Conservation (phyloP, 2,113 vertebrate genomes). For the Eretmochelys imbricata region DNA sequence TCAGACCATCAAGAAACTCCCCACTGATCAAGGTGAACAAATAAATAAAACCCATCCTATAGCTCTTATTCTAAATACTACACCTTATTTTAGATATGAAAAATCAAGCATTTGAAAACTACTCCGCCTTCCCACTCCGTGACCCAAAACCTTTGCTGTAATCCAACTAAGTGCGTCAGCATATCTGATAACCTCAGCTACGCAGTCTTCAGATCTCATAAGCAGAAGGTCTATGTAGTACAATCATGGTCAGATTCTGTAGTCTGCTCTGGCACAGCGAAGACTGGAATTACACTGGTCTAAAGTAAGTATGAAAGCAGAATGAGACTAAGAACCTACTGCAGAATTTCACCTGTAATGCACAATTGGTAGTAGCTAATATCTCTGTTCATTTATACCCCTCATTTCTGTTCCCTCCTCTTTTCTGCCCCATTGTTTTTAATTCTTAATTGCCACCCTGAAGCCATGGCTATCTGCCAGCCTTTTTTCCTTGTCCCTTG, state of each 20-base stretch:
- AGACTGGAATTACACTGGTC: not conserved
- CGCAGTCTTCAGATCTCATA: not conserved
- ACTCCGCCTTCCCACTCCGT: not conserved
- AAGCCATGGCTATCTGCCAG: not conserved
- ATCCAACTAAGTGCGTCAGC: not conserved
- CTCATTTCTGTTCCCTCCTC: not conserved
- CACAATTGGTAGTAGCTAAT: not conserved
- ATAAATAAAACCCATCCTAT: not conserved
- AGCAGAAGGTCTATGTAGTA: not conserved
- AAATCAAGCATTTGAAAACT: not conserved
- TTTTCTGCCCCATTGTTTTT: not conserved
- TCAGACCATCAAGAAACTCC: not conserved
- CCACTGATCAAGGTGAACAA: not conserved
- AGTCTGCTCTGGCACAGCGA: not conserved
- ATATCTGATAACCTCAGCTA: not conserved
- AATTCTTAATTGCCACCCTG: not conserved
- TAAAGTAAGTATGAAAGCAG: constrained; percentile 25
- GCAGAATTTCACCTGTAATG: constrained; percentile 26
- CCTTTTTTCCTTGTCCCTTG: not conserved
- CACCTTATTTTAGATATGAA: not conserved
- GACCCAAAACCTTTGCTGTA: not conserved
- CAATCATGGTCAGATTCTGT: not conserved
- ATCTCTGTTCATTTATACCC: not conserved
- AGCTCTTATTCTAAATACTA: not conserved
- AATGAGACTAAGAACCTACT: not conserved